phyloP scores from a whole-genome alignment of 2,113 vertebrate species.

The Saiga tatarica region DNA sequence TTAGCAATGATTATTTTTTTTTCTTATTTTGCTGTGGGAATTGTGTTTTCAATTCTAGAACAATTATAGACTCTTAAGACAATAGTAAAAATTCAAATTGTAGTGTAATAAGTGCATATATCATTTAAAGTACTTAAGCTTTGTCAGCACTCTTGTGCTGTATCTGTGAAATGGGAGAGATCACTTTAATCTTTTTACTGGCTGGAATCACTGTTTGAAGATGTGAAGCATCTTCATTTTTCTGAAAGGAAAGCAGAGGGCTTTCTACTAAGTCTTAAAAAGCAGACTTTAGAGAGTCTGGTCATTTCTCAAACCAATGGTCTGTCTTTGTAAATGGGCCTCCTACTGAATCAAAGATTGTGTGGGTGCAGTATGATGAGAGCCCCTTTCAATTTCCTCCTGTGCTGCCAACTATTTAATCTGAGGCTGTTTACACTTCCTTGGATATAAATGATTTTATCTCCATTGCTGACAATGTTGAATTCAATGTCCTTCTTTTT shows the following conservation, averaged over 20 bases:
- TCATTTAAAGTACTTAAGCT: neutral
- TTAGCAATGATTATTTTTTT: neutral
- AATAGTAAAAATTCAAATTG: neutral
- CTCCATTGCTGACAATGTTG: conserved; percentile 73
- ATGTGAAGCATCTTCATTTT: neutral
- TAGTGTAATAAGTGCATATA: neutral
- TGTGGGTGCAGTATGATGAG: neutral
- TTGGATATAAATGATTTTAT: conserved; percentile 76
- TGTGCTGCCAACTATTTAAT: conserved; percentile 54
- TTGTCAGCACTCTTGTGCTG: neutral
- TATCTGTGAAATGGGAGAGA: neutral
- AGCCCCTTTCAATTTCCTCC: conserved; percentile 62
- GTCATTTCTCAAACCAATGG: conserved; percentile 38
- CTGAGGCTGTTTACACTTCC: conserved; percentile 65
- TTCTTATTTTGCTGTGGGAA: neutral
- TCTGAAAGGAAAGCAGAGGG: neutral
- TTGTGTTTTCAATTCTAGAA: neutral
- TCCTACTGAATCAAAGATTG: conserved; percentile 47
- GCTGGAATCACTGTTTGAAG: neutral
- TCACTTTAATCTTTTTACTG: neutral
- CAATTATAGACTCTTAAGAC: neutral
- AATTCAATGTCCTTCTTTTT: conserved; percentile 73
- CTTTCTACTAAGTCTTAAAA: conserved; percentile 38
- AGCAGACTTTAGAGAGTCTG: neutral
- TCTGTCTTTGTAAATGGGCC: conserved; percentile 39